Conservation (phyloP, 1,140 invertebrate genomes). For the Drosophila simulans region DNA sequence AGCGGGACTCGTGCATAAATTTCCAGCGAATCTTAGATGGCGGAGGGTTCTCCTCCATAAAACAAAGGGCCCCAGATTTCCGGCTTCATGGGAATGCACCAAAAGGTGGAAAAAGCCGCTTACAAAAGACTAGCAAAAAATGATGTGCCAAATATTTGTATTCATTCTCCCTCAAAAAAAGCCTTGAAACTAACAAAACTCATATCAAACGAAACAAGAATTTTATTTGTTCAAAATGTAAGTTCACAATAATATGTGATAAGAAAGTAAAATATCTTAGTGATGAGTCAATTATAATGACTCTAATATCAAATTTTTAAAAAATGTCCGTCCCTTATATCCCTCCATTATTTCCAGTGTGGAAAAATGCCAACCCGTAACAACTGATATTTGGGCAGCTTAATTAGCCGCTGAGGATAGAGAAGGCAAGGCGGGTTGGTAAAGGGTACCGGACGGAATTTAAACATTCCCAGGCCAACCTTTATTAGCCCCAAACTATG, state of each 20-base stretch:
- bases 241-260: too few relatives aligned
- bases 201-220: too few relatives aligned
- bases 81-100: conserved; percentile 41
- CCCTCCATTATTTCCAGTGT: neutral
- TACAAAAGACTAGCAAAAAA: conserved; percentile 24
- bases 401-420: conserved; percentile 31
- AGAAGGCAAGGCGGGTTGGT: neutral
- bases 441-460: conserved; percentile 3
- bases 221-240: too few relatives aligned
- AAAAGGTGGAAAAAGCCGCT: conserved; percentile 29
- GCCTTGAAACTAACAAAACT: neutral
- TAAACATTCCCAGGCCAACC: conserved; percentile 44
- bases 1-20: conserved; percentile 50
- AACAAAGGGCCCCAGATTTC: conserved; percentile 46
- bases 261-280: too few relatives aligned
- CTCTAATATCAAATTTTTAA: too few relatives aligned
- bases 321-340: too few relatives aligned
- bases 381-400: conserved; percentile 43
- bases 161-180: neutral
- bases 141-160: conserved; percentile 1
- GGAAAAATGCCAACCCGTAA: conserved; percentile 8
- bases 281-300: neutral
- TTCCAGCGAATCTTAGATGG: conserved; percentile 52
- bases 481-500: conserved; percentile 72
- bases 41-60: conserved; percentile 42